Base-by-base conservation (phyloP, 2,113 vertebrate species). In the Paracanthobrama guichenoti region DNA sequence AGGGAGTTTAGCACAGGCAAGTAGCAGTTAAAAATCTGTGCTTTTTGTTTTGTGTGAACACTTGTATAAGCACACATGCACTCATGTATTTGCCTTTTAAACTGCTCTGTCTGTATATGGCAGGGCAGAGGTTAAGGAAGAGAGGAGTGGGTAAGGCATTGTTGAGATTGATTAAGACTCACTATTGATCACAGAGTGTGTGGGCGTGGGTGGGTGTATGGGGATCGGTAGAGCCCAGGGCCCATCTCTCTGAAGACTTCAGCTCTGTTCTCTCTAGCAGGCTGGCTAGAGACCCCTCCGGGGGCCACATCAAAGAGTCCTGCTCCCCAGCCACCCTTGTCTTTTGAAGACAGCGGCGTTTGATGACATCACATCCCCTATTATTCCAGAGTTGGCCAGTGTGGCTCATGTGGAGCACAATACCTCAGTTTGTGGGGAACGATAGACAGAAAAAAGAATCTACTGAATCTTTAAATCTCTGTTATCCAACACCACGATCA, bases 281-380 rank as follows among this genome's bases (percentile, higher is more conserved):
- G 86, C 90, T 86, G 89, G 87, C 90, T 88, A 62, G 66, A 44
- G 87, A 64, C 90, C 86, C 66, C 83, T 78, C 57, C 14, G 77
- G 90, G 91, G 90, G 89, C 87, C 87, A 89, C 93, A 92, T 94
- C 93, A 94, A 94, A 95, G 83, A 90, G 85, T 55, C 88, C 82
- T 87, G 57, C 84, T 90, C 88, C 86, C 46, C 76, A 85, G 57
- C 84, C 87, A 81, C 80, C 86, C 87, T 31, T 35, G 76, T 81
- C 86, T 90, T 93, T 93, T 94, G 92, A 93, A 91, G 91, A 91
- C 83, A 22, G 83, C 76, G 82, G 87, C 82, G 83, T 91, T 93
- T 94, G 91, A 93, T 94, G 92, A 92, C 91, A 93, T 93, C 84
- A 90, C 89, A 90, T 91, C 78, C 85, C 60, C 26, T 90, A 90